A percentile compares a stretch with the other conserved stretches of the same genome.
These are phyloP conservation scores for Delia radicum DNA, from an alignment of 1,140 invertebrate species.

Conservation along the genomic window DNA sequence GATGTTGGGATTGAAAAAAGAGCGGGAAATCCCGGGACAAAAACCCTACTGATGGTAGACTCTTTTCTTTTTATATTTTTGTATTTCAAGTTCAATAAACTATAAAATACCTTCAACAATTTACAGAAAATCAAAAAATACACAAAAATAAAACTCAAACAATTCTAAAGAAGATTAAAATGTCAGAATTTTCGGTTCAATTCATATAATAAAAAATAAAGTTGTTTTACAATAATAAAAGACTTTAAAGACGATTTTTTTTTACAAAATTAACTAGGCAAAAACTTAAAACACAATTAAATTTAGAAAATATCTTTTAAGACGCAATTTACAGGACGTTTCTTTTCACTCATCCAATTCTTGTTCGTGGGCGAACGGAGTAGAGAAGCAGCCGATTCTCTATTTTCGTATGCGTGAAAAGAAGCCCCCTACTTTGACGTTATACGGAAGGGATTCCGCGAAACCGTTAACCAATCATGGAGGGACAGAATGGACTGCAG, in stretches of 20 bases:
- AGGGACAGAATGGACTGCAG: no score
- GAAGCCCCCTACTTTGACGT: no score
- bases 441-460: no score
- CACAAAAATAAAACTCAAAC: not conserved
- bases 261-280: not conserved
- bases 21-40: no score
- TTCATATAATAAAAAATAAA: not conserved
- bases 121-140: not conserved
- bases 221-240: not conserved
- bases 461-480: no score
- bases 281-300: not conserved
- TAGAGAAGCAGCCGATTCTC: no score
- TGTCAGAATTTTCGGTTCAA: not conserved
- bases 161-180: not conserved
- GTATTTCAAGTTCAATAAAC: constrained; percentile 1
- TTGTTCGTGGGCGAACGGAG: no score
- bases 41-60: no score
- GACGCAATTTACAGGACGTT: no score
- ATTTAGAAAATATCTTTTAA: not conserved
- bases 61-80: not conserved
- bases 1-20: no score
- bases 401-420: no score
- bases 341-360: no score
- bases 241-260: not conserved
- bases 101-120: not conserved